Evolutionary conservation across 2,113 vertebrate species (phyloP), one percentile per base, ranked within the genome.

Genomic region (Gallinago jamesoni): DNA sequence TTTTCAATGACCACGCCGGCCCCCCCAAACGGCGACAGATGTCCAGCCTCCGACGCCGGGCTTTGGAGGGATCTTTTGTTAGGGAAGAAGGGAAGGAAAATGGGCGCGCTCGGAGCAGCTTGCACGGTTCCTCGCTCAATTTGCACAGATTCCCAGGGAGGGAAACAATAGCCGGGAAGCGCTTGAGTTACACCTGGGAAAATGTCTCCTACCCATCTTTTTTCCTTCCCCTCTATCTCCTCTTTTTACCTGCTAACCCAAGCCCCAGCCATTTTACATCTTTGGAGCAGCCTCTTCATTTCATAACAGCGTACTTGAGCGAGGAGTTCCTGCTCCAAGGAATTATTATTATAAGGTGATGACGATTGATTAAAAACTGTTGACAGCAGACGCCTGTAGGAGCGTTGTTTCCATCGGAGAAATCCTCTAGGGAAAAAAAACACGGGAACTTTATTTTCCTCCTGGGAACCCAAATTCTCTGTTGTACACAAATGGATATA

Each of bases 11-110:
- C 96, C 87, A 87, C 70, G 96, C 95, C 89, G 63, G 94, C 97
- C 96, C 96, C 97, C 97, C 95, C 95, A 96, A 98, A 97, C 93
- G 97, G 97, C 97, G 97, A 98, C 98, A 99, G 99, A 99, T 99
- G 99, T 99, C 98, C 98, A 96, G 98, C 98, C 98, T 98, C 97
- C 84, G 97, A 98, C 96, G 97, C 97, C 80, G 97, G 93, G 94
- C 96, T 93, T 86, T 84, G 94, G 74, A 96, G 84, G 91, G 95
- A 81, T 91, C 97, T 76, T 97, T 97, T 97, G 96, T 97, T 93
- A 55, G 68, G 70, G 53, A 69, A 93, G 91, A 82, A 95, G 92
- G 89, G 67, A 83, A 69, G 89, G 92, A 97, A 95, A 95, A 93
- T 76, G 93, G 91, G 96, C 33, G 80, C 67, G 8, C 93, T 96